Evolutionary conservation across 2,797 vertebrate genomes (phyloP).

Genomic region (Microctenopoma lineatum): DNA sequence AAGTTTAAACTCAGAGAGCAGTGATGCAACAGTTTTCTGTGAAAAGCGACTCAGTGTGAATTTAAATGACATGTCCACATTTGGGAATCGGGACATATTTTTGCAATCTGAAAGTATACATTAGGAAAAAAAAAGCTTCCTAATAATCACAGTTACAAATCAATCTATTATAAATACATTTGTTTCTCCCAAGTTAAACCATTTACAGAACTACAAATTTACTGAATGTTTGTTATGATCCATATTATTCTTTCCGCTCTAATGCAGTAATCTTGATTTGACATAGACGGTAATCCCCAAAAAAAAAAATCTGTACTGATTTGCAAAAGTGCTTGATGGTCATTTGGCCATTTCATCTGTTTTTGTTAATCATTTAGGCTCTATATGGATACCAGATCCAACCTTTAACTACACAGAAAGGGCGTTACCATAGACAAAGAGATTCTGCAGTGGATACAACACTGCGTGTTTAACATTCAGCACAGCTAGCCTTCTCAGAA

Average conservation of each 20-base stretch:
- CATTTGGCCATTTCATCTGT: conserved; percentile 61
- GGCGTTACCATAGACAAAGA: conserved; percentile 68
- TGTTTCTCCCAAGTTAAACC: conserved; percentile 65
- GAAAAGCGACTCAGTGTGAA: conserved; percentile 23
- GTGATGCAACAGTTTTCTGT: conserved; percentile 33
- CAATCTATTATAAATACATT: conserved; percentile 71
- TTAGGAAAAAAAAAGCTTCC: conserved; percentile 48
- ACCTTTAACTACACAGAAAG: conserved; percentile 63
- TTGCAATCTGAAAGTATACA: conserved; percentile 69
- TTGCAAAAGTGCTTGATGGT: conserved; percentile 63
- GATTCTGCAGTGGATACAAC: conserved; percentile 71
- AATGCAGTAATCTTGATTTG: conserved; percentile 59
- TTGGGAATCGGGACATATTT: conserved; percentile 68
- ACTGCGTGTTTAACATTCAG: conserved; percentile 76
- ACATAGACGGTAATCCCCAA: conserved; percentile 59
- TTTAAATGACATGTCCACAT: conserved; percentile 57
- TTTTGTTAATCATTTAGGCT: conserved; percentile 53
- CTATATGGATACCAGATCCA: conserved; percentile 75
- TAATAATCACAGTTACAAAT: conserved; percentile 73
- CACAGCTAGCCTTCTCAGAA: conserved; percentile 77
- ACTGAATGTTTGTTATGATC: conserved; percentile 47
- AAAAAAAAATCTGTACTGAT: conserved; percentile 46
- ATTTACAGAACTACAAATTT: conserved; percentile 56
- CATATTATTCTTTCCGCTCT: conserved; percentile 47
- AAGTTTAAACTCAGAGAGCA: conserved; percentile 13